Conservation (phyloP, 2,888 invertebrate genomes). For the Nesidiocoris tenuis region DNA sequence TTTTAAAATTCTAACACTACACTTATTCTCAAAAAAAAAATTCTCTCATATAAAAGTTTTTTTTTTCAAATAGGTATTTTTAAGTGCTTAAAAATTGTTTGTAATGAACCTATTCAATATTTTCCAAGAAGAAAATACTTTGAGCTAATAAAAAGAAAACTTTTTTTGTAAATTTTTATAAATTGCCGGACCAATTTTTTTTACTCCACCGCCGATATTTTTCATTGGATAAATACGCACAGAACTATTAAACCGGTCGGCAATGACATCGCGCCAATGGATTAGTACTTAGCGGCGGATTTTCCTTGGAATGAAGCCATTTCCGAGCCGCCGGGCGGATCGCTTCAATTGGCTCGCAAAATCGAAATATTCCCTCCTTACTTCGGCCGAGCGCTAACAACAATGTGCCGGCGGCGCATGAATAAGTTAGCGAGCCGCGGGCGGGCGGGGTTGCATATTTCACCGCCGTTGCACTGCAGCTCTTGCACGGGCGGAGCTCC, state of each 20-base stretch:
- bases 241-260: background rate
- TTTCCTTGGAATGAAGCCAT: background rate
- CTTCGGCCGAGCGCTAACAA: conserved; percentile 20
- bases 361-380: conserved; percentile 4
- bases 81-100: too few relatives aligned
- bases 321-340: background rate
- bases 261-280: background rate
- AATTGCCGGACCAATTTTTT: too few relatives aligned
- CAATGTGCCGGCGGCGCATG: conserved; percentile 25
- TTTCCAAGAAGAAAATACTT: too few relatives aligned
- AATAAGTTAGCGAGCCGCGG: conserved; percentile 29
- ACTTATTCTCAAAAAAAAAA: too few relatives aligned
- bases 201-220: too few relatives aligned
- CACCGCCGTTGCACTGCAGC: conserved; percentile 21
- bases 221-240: too few relatives aligned
- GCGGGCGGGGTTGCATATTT: conserved; percentile 26
- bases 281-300: background rate
- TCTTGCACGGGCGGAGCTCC: background rate
- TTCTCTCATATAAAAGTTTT: too few relatives aligned
- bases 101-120: too few relatives aligned
- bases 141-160: too few relatives aligned
- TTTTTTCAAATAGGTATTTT: too few relatives aligned
- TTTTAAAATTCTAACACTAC: too few relatives aligned
- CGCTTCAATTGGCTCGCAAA: background rate
- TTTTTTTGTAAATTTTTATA: too few relatives aligned